Evolutionary conservation across 1,140 invertebrate genomes (phyloP), one percentile per base, ranked within the genome.

Genomic region (Acromyrmex echinatior): DNA sequence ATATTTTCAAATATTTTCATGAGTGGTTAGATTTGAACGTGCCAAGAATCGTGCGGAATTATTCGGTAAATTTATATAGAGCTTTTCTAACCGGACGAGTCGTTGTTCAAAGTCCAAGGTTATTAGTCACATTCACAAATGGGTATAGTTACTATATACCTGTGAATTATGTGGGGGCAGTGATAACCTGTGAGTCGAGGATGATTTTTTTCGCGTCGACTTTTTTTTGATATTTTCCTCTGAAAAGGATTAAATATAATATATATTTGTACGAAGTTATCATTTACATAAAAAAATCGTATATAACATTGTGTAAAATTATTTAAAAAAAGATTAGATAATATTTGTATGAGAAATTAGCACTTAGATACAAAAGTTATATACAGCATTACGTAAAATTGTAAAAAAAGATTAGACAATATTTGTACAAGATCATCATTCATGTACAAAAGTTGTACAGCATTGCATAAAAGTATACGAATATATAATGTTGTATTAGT

Each of bases 71-170:
- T 87, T 90, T 80, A 80, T 88, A 39, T 45, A 45, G 25, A 35
- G 16, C 68, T 84, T 58, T 35, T 74, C 79, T 68, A 80, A 58
- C 63, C 70, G 76, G 90, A 90, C 88, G 86, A 88, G 82, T 82
- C 53, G 66, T 87, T 87, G 92, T 92, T 66, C 92, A 92, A 93
- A 93, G 92, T 93, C 91, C 92, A 93, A 93, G 92, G 92, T 90
- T 87, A 87, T 68, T 84, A 86, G 35, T 62, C 79, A 88, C 74
- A 86, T 85, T 79, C 62, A 60, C 58, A 88, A 88, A 86, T 85
- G 31, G 73, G 88, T 74, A 86, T 51, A 78, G 66, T 91, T 86
- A 62, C 68, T 51, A 51, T 88, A 90, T 89, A 90, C 80, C 86
- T 87, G 76, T 28, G 31, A 66, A 86, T 91, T 86, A 66, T 86